Evolutionary conservation across 2,888 invertebrate genomes (phyloP).

Genomic region (Tetramorium bicarinatum): DNA sequence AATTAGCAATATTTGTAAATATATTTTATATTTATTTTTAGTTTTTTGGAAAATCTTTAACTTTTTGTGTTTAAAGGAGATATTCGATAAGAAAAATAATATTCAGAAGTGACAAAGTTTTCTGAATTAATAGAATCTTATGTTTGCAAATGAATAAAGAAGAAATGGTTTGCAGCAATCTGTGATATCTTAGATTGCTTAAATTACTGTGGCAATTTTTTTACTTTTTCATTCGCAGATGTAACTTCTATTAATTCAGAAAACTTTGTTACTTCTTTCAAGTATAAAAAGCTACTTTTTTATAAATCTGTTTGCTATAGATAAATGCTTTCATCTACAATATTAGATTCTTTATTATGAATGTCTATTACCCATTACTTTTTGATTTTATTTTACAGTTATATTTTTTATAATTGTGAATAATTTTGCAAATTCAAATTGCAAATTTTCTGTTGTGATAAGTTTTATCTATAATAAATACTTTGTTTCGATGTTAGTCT

Average conservation of each 20-base stretch:
- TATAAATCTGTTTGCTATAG: not conserved
- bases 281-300: not conserved
- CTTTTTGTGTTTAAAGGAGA: not conserved
- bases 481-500: not conserved
- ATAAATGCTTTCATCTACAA: not conserved
- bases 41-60: not conserved
- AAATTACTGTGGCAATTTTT: not conserved
- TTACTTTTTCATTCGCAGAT: not conserved
- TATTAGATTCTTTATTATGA: not conserved
- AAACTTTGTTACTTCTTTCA: not conserved
- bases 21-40: not conserved
- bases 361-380: not conserved
- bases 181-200: conserved; percentile 5
- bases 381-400: not conserved
- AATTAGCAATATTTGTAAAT: not conserved
- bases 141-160: not conserved
- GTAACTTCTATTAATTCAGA: conserved; percentile 13
- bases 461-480: not conserved
- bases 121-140: not conserved
- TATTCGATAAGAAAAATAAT: not conserved
- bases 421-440: no score
- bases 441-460: not conserved
- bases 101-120: not conserved
- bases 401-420: not conserved
- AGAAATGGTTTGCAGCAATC: not conserved